These are phyloP conservation scores for Chaunax sp. DNA, from an alignment of 2,797 vertebrate genomes.

Conservation along the genomic window DNA sequence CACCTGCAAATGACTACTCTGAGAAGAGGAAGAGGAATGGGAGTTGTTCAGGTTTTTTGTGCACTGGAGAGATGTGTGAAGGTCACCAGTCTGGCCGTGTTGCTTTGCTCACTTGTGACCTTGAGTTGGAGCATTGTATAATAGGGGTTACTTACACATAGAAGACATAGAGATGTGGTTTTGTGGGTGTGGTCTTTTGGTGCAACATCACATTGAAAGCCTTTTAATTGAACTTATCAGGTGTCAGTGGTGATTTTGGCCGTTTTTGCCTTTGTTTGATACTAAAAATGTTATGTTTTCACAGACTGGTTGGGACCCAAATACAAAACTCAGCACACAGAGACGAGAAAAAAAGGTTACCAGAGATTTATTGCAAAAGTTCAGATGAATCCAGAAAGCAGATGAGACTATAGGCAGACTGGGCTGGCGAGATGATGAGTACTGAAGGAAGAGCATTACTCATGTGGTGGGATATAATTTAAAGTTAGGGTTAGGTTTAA, in stretches of 20 bases:
- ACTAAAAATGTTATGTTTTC: too few relatives aligned
- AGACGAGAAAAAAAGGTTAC: too few relatives aligned
- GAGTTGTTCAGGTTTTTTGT: constrained; percentile 47
- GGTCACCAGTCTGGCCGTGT: constrained; percentile 57
- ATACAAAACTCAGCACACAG: too few relatives aligned
- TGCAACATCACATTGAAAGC: not conserved
- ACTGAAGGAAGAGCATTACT: too few relatives aligned
- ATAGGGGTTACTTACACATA: constrained; percentile 23
- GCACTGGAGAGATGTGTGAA: constrained; percentile 42
- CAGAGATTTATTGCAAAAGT: too few relatives aligned
- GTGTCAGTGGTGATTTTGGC: not conserved
- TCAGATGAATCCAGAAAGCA: too few relatives aligned
- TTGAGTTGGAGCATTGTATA: constrained; percentile 41
- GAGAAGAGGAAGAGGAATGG: constrained; percentile 66
- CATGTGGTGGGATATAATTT: too few relatives aligned
- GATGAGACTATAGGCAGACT: too few relatives aligned
- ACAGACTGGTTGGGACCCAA: too few relatives aligned
- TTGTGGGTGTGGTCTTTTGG: constrained; percentile 1
- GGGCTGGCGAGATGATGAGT: too few relatives aligned
- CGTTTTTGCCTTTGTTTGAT: too few relatives aligned
- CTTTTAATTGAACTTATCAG: constrained; percentile 5
- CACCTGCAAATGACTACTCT: constrained; percentile 74
- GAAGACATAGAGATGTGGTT: constrained; percentile 7
- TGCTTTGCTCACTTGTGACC: constrained; percentile 50
- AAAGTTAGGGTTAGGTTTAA: too few relatives aligned